A percentile compares a stretch with the other conserved stretches of the same genome.
Conservation (phyloP, 2,113 vertebrate genomes). For the Neotragus pygmaeus region DNA sequence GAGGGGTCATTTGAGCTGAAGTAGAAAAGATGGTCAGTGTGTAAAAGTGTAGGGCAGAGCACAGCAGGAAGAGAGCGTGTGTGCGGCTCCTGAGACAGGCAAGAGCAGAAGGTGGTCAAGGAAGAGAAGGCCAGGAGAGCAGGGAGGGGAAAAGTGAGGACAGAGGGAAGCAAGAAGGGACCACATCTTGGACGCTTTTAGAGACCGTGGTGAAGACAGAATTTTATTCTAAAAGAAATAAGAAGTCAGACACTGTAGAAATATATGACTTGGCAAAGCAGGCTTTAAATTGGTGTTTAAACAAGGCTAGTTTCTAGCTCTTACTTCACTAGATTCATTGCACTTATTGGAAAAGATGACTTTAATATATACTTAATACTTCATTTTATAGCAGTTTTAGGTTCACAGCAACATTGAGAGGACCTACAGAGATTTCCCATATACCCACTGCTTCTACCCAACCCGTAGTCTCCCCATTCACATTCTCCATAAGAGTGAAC, state of each 20-base stretch:
- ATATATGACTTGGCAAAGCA: not conserved
- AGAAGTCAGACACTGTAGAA: not conserved
- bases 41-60: not conserved
- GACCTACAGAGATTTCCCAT: not conserved
- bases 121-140: not conserved
- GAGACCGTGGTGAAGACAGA: not conserved
- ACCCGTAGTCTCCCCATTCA: not conserved
- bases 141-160: not conserved
- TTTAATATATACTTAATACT: not conserved
- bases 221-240: not conserved
- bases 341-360: not conserved
- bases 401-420: not conserved
- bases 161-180: not conserved
- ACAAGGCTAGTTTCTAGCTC: not conserved
- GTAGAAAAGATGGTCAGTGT: not conserved
- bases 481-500: not conserved
- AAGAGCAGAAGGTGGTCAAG: not conserved
- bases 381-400: not conserved
- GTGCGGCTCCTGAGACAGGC: not conserved
- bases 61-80: not conserved
- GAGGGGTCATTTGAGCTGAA: not conserved
- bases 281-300: not conserved
- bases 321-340: not conserved
- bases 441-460: not conserved
- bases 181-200: not conserved